These are phyloP conservation scores for Pammene fasciana DNA, from an alignment of 2,888 invertebrate genomes.

Conservation along the genomic window DNA sequence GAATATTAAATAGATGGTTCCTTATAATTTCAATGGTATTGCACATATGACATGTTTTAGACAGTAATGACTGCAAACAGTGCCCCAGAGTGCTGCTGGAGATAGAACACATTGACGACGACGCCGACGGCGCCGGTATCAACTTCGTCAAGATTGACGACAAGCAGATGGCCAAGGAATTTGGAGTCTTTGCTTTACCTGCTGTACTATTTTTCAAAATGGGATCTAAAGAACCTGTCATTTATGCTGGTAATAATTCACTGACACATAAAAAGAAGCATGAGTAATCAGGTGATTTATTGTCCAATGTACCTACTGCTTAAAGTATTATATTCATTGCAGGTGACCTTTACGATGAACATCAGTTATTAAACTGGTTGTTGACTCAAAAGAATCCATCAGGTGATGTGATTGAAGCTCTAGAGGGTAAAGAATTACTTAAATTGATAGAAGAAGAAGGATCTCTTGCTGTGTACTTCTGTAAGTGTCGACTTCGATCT, in stretches of 20 bases:
- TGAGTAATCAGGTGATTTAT: background rate
- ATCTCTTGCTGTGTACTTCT: conserved; percentile 95
- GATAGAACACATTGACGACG: conserved; percentile 96
- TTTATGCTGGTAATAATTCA: conserved; percentile 88
- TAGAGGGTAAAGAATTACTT: conserved; percentile 90
- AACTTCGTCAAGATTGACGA: conserved; percentile 97
- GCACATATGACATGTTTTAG: conserved; percentile 86
- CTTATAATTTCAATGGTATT: conserved; percentile 68
- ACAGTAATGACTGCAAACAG: conserved; percentile 97
- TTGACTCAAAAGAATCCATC: conserved; percentile 96
- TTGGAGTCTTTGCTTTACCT: conserved; percentile 94
- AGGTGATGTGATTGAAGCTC: conserved; percentile 94
- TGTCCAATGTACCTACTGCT: background rate
- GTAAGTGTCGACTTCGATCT: conserved; percentile 85
- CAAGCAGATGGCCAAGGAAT: conserved; percentile 92
- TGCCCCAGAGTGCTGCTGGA: conserved; percentile 93
- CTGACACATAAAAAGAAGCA: background rate
- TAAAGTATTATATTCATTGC: conserved; percentile 44
- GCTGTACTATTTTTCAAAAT: conserved; percentile 95
- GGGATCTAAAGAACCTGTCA: conserved; percentile 94
- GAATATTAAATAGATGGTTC: conserved; percentile 33
- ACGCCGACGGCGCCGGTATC: conserved; percentile 94
- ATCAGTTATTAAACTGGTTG: conserved; percentile 94
- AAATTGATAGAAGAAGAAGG: conserved; percentile 90
- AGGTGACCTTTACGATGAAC: conserved; percentile 94